Base-by-base conservation (phyloP, 2,888 invertebrate species). In the Sesia bembeciformis region DNA sequence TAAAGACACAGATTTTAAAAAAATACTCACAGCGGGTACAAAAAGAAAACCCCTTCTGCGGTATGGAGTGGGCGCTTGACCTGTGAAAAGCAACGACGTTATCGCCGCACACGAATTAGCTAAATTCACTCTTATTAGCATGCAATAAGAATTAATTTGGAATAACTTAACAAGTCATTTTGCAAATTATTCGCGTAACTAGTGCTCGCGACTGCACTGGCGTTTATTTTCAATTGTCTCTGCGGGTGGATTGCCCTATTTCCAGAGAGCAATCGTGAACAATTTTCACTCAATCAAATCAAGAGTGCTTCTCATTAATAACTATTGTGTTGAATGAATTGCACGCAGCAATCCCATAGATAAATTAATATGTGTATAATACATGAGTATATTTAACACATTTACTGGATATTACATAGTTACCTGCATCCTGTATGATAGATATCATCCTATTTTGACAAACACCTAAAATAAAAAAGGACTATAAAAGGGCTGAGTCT, bases 221-320 rank as follows among this genome's bases (percentile, higher is more conserved):
- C 73, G 76, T 81, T 85, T 85, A 83, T 80, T 86, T 84, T 83
- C 79, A 82, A 85, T 85, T 82, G 83, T 84, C 83, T 81, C 79
- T 81, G 84, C 81, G 81, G 82, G 80, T 80, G 81, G 74, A 84
- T 83, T 82, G 83, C 73, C 82, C 82, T 81, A 84, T 81, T 84
- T 84, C 72, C 74, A 78, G 75, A 80, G 74, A 76, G 71, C 73
- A 75, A 70, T 74, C 69, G 76, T 72, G 66, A 74, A 77, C 75
- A 74, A 73, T 79, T 79, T 76, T 76, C 69, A 64, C 65, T 71
- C 75, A 75, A 81, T 81, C 75, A 76, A 78, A 73, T 77, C 66
- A 72, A 68, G 70, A 72, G 69, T 65, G 66, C 67, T 72, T 67
- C 67, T 70, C 65, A 46, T 46, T 46, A 46, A 46, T 46, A 7